phyloP scores from a whole-genome alignment of 1,140 invertebrate species.

The Palaemon carinicauda region DNA sequence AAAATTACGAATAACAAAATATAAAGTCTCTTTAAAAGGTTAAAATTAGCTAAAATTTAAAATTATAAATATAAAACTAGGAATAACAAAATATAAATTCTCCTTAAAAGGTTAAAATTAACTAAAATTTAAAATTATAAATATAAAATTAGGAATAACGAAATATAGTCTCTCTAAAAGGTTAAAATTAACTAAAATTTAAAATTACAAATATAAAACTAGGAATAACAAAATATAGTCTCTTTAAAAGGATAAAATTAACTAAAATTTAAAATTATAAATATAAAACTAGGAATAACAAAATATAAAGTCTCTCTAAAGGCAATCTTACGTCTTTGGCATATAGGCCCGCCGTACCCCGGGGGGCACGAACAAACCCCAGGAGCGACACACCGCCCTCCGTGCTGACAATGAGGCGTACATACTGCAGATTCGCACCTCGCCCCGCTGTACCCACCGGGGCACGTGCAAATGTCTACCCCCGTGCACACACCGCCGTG shows the following conservation, averaged over 20 bases:
- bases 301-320: neutral
- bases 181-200: neutral
- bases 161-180: neutral
- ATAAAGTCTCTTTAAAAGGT: neutral
- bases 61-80: neutral
- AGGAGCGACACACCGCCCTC: constrained; percentile 37
- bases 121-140: neutral
- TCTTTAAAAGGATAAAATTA: neutral
- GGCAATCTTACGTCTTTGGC: constrained; percentile 37
- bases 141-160: neutral
- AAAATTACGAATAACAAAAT: no score
- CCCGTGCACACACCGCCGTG: constrained; percentile 48
- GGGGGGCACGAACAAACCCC: constrained; percentile 39
- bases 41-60: neutral
- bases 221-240: neutral
- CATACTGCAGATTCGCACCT: constrained; percentile 46
- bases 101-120: neutral
- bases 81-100: no score
- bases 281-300: neutral
- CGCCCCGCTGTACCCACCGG: constrained; percentile 21
- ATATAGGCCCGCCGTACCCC: constrained; percentile 28
- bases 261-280: neutral
- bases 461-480: constrained; percentile 31
- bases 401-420: constrained; percentile 21
- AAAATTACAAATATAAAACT: neutral